Base-by-base conservation (phyloP, 2,888 invertebrate genomes). In the Pristionchus japonicus region DNA sequence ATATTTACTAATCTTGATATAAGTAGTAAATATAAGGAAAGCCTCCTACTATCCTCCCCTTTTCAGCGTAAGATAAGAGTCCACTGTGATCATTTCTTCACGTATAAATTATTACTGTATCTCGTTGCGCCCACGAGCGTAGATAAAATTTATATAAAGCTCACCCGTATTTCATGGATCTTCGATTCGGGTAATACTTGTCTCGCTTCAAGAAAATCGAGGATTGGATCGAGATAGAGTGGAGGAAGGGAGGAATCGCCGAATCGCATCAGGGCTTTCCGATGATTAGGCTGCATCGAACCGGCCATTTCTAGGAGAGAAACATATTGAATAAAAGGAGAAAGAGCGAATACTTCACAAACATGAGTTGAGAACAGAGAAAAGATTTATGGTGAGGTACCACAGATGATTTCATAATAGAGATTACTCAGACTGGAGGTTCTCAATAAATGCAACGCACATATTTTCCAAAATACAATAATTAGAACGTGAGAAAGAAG, bases 231-330 rank as follows among this genome's bases (percentile, higher is more conserved):
- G 49, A 86, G 70, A 70, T 70, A 11, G 37, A 86, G 86, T 9
- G 67, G 86, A 70, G 86, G 67, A 70, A 70, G 67, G 37, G 86
- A 70, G 9, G 67, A 70, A 86, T 70, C 49, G n/a, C 70, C 86
- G 49, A 86, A 86, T 47, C 34, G 31, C 47, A 70, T 31, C 2
- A 86, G 70, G 15, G 70, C 31, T 23, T n/a, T 37, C 20, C 86
- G 86, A 23, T 70, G 86, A 20, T n/a, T 17, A 23, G 11, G 9
- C 27, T 20, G 37, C 86, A 86, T 86, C n/a, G 43, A 47, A 40
- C 85, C 85, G 20, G 86, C 47, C 86, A 86, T 86, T 9, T 37
- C 74, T 86, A 23, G 67, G 27, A 13, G 61, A 61, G 82, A 31
- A 23, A 64, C 9, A n/a, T n/a, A n/a, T n/a, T 31, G 7, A 64